These are phyloP conservation scores for Ophraella communa DNA, from an alignment of 2,888 invertebrate species.

Conservation along the genomic window DNA sequence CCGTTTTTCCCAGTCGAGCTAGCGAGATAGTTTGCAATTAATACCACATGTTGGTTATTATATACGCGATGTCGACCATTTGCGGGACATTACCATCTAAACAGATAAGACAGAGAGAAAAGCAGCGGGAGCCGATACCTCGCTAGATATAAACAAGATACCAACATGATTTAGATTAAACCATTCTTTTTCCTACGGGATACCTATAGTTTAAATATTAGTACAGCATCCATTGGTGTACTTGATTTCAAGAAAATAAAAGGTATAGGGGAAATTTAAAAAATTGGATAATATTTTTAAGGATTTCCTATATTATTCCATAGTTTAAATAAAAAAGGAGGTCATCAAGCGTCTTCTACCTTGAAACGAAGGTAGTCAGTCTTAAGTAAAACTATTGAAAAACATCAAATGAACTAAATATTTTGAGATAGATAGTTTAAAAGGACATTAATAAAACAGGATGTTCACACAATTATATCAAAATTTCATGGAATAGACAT, in stretches of 20 bases:
- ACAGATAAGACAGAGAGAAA: slow-evolving; percentile 23
- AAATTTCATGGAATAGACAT: too few relatives aligned
- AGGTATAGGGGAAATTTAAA: too few relatives aligned
- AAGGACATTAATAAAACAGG: too few relatives aligned
- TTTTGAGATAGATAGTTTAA: too few relatives aligned
- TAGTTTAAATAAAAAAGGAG: too few relatives aligned
- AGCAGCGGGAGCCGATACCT: slow-evolving; percentile 31
- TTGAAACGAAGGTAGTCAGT: too few relatives aligned
- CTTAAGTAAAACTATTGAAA: too few relatives aligned
- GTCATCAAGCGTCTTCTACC: too few relatives aligned
- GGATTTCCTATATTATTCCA: too few relatives aligned
- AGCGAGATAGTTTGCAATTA: background rate
- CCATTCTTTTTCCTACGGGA: slow-evolving; percentile 34
- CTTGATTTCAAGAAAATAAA: background rate
- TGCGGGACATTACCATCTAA: slow-evolving; percentile 7
- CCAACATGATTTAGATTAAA: slow-evolving; percentile 36
- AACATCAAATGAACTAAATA: too few relatives aligned
- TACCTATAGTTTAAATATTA: slow-evolving; percentile 21
- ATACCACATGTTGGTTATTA: slow-evolving; percentile 12
- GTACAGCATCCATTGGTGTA: background rate
- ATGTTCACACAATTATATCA: too few relatives aligned
- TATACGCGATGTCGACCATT: slow-evolving; percentile 7
- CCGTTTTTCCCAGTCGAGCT: background rate
- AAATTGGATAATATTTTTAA: too few relatives aligned
- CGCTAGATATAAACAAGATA: slow-evolving; percentile 31